Conservation (phyloP, 2,113 vertebrate species). For the Poeciliopsis prolifica region DNA sequence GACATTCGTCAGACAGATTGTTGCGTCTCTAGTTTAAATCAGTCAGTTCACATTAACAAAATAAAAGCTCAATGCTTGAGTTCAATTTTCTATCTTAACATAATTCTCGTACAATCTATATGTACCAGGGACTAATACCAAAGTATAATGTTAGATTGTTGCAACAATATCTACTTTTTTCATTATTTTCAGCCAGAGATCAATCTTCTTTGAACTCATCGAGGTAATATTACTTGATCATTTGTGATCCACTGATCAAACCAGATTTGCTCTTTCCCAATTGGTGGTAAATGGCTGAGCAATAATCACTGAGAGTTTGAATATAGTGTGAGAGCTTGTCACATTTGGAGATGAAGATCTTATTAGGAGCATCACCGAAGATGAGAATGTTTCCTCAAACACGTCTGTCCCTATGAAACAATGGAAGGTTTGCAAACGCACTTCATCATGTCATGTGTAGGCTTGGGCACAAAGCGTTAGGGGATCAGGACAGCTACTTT, state of each 20-base stretch:
- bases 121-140: no score
- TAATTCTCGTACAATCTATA: background rate
- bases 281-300: conserved; percentile 31
- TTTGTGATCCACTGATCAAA: conserved; percentile 13
- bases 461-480: conserved; percentile 14
- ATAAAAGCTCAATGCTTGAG: background rate
- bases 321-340: conserved; percentile 13
- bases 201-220: background rate
- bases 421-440: conserved; percentile 38
- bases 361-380: conserved; percentile 32
- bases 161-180: background rate
- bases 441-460: conserved; percentile 7
- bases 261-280: conserved; percentile 27
- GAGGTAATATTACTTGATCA: background rate
- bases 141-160: background rate
- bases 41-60: no score
- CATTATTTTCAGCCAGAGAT: background rate
- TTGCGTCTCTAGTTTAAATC: no score
- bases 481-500: background rate
- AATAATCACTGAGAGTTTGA: conserved; percentile 32
- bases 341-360: conserved; percentile 46
- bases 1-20: no score
- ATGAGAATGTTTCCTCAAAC: conserved; percentile 32
- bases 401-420: conserved; percentile 50
- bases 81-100: background rate